A percentile compares a stretch with the other conserved stretches of the same genome.
Conservation (phyloP, 1,140 invertebrate species). For the Bombus affinis region DNA sequence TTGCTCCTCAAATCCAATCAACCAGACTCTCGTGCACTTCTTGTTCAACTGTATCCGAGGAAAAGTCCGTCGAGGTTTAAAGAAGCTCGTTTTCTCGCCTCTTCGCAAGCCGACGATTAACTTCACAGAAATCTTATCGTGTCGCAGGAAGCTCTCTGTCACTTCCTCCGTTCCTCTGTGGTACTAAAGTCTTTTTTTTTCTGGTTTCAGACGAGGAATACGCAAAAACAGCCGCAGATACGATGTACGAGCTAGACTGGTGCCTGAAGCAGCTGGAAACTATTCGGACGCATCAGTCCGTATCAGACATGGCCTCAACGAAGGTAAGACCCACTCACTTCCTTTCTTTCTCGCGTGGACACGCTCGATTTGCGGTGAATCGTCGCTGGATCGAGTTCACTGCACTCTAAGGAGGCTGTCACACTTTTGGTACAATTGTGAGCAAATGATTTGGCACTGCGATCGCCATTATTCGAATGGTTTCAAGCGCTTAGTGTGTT, state of each 20-base stretch:
- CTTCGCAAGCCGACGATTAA: not conserved
- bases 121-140: not conserved
- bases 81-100: not conserved
- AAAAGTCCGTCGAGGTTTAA: not conserved
- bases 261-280: constrained; percentile 99
- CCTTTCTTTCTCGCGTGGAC: not conserved
- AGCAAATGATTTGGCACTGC: not conserved
- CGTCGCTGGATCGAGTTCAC: not conserved
- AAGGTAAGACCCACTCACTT: constrained; percentile 87
- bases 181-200: not conserved
- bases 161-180: not conserved
- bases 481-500: not conserved
- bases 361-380: not conserved
- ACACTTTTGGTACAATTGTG: not conserved
- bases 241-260: constrained; percentile 99
- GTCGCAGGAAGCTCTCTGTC: not conserved
- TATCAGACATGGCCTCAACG: constrained; percentile 99
- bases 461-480: not conserved
- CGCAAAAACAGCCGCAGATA: constrained; percentile 96
- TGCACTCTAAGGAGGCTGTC: not conserved
- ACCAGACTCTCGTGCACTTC: not conserved
- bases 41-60: not conserved
- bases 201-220: constrained; percentile 92
- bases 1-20: not conserved
- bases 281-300: constrained; percentile 99